Conservation (phyloP, 2,888 invertebrate species). For the Teinopalpus imperialis region DNA sequence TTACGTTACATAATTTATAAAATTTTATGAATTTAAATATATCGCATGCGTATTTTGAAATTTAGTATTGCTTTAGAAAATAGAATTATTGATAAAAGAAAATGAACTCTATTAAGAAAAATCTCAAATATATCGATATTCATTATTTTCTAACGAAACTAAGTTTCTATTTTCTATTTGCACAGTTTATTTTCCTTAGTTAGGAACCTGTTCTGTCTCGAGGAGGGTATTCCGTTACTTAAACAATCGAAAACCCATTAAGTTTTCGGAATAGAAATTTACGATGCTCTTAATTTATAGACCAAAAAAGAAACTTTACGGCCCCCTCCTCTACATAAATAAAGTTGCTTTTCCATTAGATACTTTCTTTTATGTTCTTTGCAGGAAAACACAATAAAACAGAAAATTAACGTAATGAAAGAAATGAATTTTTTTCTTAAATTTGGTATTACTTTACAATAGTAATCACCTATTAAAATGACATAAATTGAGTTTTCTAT, state of each 20-base stretch:
- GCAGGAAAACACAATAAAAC: neutral
- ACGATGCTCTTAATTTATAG: conserved; percentile 52
- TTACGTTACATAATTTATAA: too few species aligned
- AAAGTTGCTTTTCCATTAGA: conserved; percentile 25
- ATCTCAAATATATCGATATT: too few species aligned
- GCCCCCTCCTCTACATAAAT: conserved; percentile 31
- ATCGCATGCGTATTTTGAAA: too few species aligned
- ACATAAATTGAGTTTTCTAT: too few species aligned
- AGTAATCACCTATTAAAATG: too few species aligned
- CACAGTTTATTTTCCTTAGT: conserved; percentile 13
- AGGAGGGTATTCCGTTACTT: conserved; percentile 28
- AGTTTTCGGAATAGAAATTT: conserved; percentile 51
- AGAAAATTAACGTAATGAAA: neutral
- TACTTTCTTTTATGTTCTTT: conserved; percentile 1
- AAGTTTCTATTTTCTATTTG: conserved; percentile 18
- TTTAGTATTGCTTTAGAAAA: too few species aligned
- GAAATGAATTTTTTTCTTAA: too few species aligned
- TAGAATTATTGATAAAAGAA: too few species aligned
- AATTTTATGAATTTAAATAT: too few species aligned
- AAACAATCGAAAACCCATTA: conserved; percentile 57
- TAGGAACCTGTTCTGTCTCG: conserved; percentile 14
- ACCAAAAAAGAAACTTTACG: conserved; percentile 37
- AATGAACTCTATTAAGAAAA: too few species aligned
- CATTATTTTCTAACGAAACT: too few species aligned
- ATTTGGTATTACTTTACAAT: too few species aligned